Conservation (phyloP, 2,797 vertebrate species). For the Amazona ochrocephala region DNA sequence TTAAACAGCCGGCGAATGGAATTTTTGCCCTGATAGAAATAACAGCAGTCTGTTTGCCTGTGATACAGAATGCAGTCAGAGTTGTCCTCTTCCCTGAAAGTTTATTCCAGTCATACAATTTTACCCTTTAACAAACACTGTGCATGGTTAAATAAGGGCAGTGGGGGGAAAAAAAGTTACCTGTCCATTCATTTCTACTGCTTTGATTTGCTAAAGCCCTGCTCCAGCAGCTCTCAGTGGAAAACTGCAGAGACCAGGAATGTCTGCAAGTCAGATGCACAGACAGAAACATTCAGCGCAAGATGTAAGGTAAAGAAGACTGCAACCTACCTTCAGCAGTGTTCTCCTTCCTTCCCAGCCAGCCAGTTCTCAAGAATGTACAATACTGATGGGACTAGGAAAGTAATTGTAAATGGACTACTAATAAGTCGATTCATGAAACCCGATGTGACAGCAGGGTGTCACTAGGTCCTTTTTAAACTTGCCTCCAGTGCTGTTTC, state of each 20-base stretch:
- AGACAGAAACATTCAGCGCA: slow-evolving; percentile 17
- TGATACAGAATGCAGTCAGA: background rate
- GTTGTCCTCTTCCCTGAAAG: slow-evolving; percentile 51
- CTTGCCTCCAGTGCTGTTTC: slow-evolving; percentile 60
- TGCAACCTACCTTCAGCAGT: slow-evolving; percentile 65
- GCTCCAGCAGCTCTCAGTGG: background rate
- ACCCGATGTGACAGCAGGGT: slow-evolving; percentile 59
- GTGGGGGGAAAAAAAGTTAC: background rate
- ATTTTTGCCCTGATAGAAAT: background rate
- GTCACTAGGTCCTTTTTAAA: slow-evolving; percentile 58
- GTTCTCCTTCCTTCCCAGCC: slow-evolving; percentile 26
- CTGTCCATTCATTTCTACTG: background rate
- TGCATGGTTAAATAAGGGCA: background rate
- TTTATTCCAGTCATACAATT: slow-evolving; percentile 42
- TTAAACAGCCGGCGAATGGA: background rate
- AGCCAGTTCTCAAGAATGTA: background rate
- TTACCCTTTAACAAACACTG: background rate
- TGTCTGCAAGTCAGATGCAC: slow-evolving; percentile 38
- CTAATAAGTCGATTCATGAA: slow-evolving; percentile 52
- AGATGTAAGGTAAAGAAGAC: slow-evolving; percentile 22
- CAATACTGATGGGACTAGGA: slow-evolving; percentile 44
- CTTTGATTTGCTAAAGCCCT: slow-evolving; percentile 1
- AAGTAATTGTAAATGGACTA: slow-evolving; percentile 52
- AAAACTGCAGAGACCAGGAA: slow-evolving; percentile 15
- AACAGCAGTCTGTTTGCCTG: background rate